Base-by-base conservation (phyloP, 2,797 vertebrate species). In the Brachyrhaphis roseni region DNA sequence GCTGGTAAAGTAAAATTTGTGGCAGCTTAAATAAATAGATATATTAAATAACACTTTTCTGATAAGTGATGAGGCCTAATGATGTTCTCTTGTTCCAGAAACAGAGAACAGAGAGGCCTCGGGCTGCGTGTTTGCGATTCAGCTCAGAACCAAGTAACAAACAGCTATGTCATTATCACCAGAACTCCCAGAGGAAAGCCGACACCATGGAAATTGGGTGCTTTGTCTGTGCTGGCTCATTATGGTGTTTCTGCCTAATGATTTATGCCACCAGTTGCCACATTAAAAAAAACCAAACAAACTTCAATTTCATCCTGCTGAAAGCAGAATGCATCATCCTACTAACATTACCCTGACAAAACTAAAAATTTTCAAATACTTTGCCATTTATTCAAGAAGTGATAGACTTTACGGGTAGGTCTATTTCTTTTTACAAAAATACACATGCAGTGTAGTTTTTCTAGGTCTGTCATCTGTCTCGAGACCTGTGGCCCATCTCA, bases 61-160 rank as follows among this genome's bases (percentile, higher is more conserved):
- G 46, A 75, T 72, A 47, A 73, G 81, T 47, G 77, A 79, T 28
- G 28, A 79, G 62, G 28, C 53, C 66, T 77, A 82, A 80, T 46
- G 15, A 78, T 72, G 74, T 76, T 82, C 20, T 85, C 34, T 81
- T 81, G 75, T 76, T 78, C 43, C 74, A 80, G 68, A 81, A 43
- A 80, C 62, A 1, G 16, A 78, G 74, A 47, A 49, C 75, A 86
- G 77, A 72, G 76, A 84, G 81, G 72, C 43, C 77, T 80, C 78
- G 80, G 80, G 74, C 78, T 83, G 74, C 80, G 78, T 81, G 77
- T 89, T 91, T 81, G 76, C 90, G 89, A 92, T 89, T 94, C 89
- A 94, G 90, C 87, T 87, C 86, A 90, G 92, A 91, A 92, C 90
- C 87, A 88, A 75, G 89, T 88, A 94, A 91, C 93, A 91, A 88